Conservation (phyloP, 2,113 vertebrate species). For the Eptesicus fuscus region DNA sequence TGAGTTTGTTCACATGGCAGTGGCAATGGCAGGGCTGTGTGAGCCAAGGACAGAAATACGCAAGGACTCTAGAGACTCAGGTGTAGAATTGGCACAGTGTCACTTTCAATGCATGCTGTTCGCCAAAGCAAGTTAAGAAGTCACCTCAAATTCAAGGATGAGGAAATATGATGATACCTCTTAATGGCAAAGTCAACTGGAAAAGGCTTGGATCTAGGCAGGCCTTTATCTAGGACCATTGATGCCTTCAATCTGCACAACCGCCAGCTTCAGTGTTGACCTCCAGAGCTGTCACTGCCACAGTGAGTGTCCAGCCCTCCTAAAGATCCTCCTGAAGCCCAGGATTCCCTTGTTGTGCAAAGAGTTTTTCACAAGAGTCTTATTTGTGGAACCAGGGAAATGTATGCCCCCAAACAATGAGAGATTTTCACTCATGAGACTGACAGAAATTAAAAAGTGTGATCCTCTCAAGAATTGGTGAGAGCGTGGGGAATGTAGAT, state of each 20-base stretch:
- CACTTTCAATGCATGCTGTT: not conserved
- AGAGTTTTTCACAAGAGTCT: not conserved
- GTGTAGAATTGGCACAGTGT: not conserved
- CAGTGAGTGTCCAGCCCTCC: not conserved
- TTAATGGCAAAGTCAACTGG: not conserved
- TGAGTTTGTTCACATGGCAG: not conserved
- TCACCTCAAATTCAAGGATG: not conserved
- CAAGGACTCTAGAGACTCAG: not conserved
- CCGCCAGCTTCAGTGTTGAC: fast-evolving
- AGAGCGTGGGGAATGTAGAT: not conserved
- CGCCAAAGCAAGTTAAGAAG: not conserved
- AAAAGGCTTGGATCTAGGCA: not conserved
- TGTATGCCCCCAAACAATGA: not conserved
- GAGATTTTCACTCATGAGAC: not conserved
- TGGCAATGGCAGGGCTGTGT: not conserved
- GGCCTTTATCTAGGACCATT: not conserved
- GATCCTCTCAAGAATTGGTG: not conserved
- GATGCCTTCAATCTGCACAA: not conserved
- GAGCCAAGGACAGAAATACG: not conserved
- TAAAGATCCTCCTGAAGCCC: not conserved
- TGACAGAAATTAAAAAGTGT: not conserved
- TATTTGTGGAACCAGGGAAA: not conserved
- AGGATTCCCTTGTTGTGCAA: not conserved
- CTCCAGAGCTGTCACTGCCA: not conserved
- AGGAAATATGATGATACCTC: not conserved